These are phyloP conservation scores for Stegostoma tigrinum DNA, from an alignment of 2,113 vertebrate genomes.

Conservation along the genomic window DNA sequence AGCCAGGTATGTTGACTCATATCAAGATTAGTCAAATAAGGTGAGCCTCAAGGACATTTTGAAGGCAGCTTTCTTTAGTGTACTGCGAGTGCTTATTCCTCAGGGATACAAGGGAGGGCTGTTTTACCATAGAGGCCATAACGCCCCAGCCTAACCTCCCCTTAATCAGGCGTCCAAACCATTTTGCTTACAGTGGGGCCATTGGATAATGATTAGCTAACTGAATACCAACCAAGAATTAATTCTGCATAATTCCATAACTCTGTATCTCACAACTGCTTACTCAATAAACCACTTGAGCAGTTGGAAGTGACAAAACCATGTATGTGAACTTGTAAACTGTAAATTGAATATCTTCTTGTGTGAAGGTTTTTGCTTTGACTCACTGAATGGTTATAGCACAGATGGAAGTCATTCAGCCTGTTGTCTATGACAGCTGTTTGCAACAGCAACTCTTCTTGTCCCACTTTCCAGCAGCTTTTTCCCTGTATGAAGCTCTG, in stretches of 20 bases:
- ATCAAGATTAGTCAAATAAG: background rate
- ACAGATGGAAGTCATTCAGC: background rate
- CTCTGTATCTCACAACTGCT: background rate
- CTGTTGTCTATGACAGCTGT: background rate
- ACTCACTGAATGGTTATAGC: background rate
- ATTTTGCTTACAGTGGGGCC: background rate
- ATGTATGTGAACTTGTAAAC: background rate
- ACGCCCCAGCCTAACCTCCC: background rate
- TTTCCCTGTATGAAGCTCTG: background rate
- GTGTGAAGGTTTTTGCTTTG: background rate
- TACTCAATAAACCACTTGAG: background rate
- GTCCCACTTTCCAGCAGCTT: background rate
- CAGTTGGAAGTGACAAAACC: background rate
- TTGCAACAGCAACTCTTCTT: background rate
- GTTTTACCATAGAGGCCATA: background rate
- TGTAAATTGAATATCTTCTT: background rate
- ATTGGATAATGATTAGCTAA: background rate
- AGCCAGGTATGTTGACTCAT: background rate
- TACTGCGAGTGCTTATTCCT: background rate
- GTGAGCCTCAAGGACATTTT: background rate
- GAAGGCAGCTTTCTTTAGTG: background rate
- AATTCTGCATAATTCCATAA: background rate
- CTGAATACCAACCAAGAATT: background rate
- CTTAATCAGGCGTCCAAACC: background rate
- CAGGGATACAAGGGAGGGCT: background rate